phyloP scores from a whole-genome alignment of 2,888 invertebrate species.

The Coremacera marginata region DNA sequence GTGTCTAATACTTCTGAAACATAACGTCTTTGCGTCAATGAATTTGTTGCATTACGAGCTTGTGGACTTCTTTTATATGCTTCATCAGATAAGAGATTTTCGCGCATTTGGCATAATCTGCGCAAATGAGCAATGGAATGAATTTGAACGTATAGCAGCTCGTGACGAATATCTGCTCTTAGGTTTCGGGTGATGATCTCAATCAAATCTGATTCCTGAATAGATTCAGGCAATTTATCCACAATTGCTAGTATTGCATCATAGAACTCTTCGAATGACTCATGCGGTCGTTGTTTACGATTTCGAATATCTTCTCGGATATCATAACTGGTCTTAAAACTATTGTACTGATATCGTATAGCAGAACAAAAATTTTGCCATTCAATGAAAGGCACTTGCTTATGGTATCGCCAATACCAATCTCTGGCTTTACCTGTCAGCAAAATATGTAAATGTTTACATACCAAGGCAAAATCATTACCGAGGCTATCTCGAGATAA shows the following conservation, averaged over 20 bases:
- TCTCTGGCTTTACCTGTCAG: constrained; percentile 30
- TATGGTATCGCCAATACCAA: constrained; percentile 28
- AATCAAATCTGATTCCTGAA: neutral
- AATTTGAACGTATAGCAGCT: neutral
- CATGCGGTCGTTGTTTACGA: constrained; percentile 31
- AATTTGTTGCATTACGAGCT: neutral
- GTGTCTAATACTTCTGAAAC: no score
- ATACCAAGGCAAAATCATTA: constrained; percentile 22
- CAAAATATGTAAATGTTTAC: constrained; percentile 34
- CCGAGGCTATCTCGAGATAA: constrained; percentile 32
- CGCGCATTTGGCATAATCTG: neutral
- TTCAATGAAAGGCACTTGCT: constrained; percentile 12
- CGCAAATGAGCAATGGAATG: neutral
- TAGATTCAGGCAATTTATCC: neutral
- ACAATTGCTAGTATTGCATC: neutral
- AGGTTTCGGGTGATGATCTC: neutral
- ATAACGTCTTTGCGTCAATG: neutral
- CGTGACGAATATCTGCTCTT: neutral
- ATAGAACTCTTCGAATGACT: constrained; percentile 24
- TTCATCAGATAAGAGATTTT: neutral
- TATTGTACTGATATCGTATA: constrained; percentile 23
- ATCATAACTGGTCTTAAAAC: constrained; percentile 27
- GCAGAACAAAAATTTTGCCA: constrained; percentile 36
- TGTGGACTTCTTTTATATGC: neutral
- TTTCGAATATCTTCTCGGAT: constrained; percentile 33